Conservation (phyloP, 2,888 invertebrate genomes). For the Hirtodrosophila histrioides region DNA sequence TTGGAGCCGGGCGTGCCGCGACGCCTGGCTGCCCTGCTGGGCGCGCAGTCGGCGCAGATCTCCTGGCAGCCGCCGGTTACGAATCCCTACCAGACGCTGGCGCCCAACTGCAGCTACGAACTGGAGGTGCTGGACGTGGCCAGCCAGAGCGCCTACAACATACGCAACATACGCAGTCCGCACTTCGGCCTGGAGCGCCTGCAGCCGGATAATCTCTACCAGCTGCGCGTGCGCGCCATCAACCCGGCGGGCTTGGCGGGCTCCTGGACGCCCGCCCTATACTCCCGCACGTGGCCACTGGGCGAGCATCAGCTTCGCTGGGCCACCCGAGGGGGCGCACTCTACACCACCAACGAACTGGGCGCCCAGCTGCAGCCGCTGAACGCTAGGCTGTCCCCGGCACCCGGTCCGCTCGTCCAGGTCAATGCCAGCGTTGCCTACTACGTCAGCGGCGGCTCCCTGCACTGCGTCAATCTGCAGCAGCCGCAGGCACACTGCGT, state of each 20-base stretch:
- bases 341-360: constrained; percentile 92
- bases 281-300: constrained; percentile 76
- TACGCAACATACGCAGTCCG: constrained; percentile 86
- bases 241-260: constrained; percentile 74
- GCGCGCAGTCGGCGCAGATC: constrained; percentile 90
- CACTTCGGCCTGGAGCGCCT: constrained; percentile 89
- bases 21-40: constrained; percentile 92
- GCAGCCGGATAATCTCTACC: constrained; percentile 90
- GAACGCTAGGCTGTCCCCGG: constrained; percentile 9
- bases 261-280: constrained; percentile 65
- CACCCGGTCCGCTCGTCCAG: constrained; percentile 84
- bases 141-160: constrained; percentile 79
- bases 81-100: constrained; percentile 85
- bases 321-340: constrained; percentile 89
- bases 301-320: constrained; percentile 72
- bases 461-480: constrained; percentile 69
- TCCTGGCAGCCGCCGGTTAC: constrained; percentile 93
- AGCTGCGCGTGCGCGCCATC: constrained; percentile 90
- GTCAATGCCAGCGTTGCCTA: constrained; percentile 85
- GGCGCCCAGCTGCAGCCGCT: constrained; percentile 86
- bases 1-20: constrained; percentile 92
- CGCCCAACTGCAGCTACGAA: constrained; percentile 84
- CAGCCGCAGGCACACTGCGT: constrained; percentile 86
- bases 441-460: constrained; percentile 51
- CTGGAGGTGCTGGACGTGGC: constrained; percentile 82